phyloP scores from a whole-genome alignment of 2,113 vertebrate genomes.

The Anhinga anhinga region DNA sequence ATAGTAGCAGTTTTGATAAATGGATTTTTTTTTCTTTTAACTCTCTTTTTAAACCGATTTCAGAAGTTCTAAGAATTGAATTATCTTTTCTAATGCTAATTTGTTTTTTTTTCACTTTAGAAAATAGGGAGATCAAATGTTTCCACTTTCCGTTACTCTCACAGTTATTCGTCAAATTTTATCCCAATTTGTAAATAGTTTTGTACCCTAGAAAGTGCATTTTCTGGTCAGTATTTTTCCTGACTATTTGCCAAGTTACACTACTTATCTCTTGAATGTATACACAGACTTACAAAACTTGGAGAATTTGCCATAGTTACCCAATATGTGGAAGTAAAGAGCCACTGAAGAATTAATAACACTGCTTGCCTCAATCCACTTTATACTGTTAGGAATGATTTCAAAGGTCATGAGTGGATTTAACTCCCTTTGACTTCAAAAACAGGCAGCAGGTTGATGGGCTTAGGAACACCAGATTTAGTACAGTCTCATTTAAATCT shows the following conservation, averaged over 20 bases:
- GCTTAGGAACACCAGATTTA: not conserved
- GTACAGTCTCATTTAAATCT: not conserved
- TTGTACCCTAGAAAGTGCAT: not conserved
- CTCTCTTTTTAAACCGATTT: not conserved
- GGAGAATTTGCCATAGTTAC: not conserved
- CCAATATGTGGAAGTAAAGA: not conserved
- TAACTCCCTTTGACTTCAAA: not conserved
- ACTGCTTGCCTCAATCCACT: not conserved
- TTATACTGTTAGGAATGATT: not conserved
- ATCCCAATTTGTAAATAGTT: not conserved
- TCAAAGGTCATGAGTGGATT: not conserved
- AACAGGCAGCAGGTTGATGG: not conserved
- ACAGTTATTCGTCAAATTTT: not conserved
- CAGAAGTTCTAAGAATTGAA: not conserved
- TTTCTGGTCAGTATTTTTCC: not conserved
- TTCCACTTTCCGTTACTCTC: not conserved
- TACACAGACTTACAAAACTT: not conserved
- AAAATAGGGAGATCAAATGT: not conserved
- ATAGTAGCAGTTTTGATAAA: not conserved
- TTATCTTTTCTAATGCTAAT: not conserved
- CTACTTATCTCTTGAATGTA: not conserved
- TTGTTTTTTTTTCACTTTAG: not conserved
- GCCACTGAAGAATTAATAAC: not conserved
- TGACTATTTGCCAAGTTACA: not conserved
- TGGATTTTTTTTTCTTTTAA: not conserved